A percentile compares a stretch with the other conserved stretches of the same genome.
Evolutionary conservation across 2,797 vertebrate genomes (phyloP).

Genomic region (Myotis pilosus): DNA sequence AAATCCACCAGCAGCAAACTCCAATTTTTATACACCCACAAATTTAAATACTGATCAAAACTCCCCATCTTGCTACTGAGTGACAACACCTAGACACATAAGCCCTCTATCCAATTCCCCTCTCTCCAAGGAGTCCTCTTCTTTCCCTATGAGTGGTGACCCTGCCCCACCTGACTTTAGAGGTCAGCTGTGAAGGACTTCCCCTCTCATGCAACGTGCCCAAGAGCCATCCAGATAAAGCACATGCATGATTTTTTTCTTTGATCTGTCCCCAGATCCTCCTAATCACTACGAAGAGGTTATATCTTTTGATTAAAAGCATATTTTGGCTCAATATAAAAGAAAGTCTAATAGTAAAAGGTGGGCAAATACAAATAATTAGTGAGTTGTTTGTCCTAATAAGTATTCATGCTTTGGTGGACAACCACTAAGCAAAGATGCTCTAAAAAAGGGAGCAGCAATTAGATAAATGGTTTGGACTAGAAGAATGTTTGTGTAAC

Average conservation of each 20-base stretch:
- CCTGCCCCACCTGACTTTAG: not conserved
- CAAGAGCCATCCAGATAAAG: not conserved
- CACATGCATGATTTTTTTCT: not conserved
- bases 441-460: not conserved
- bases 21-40: not conserved
- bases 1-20: not conserved
- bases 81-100: not conserved
- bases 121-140: not conserved
- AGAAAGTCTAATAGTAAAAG: not conserved
- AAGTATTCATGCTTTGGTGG: not conserved
- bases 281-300: not conserved
- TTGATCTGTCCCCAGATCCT: not conserved
- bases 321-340: not conserved
- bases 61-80: not conserved
- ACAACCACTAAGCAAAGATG: not conserved
- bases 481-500: not conserved
- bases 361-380: not conserved
- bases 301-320: not conserved
- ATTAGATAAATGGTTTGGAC: not conserved
- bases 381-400: not conserved
- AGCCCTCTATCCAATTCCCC: not conserved
- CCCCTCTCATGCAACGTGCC: not conserved
- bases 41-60: not conserved
- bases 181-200: not conserved
- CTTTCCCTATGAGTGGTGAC: not conserved